Evolutionary conservation across 1,140 invertebrate genomes (phyloP).

Genomic region (Pygmarrhopalites habei): DNA sequence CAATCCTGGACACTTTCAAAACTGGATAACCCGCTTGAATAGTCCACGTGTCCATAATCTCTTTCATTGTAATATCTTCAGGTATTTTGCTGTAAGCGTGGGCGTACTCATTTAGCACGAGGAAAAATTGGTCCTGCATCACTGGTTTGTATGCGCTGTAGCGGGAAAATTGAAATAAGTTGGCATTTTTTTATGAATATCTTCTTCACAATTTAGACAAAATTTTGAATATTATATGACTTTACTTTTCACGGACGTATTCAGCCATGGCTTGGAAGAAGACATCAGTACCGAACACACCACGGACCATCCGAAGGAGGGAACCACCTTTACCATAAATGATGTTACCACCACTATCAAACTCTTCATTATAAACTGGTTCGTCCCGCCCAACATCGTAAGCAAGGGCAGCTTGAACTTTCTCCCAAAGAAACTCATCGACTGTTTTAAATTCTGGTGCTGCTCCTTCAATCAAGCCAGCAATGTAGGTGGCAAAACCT

Average conservation of each 20-base stretch:
- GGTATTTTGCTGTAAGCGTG: slow-evolving; percentile 55
- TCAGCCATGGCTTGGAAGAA: slow-evolving; percentile 55
- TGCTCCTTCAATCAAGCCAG: not conserved
- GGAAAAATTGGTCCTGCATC: slow-evolving; percentile 78
- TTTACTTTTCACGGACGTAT: slow-evolving; percentile 47
- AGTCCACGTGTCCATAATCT: slow-evolving; percentile 86
- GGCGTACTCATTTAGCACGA: slow-evolving; percentile 64
- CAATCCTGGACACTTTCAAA: slow-evolving; percentile 61
- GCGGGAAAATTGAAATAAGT: too few relatives aligned
- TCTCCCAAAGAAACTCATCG: not conserved
- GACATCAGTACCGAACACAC: slow-evolving; percentile 57
- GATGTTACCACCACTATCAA: not conserved
- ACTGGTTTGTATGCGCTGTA: slow-evolving; percentile 64
- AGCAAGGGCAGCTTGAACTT: not conserved
- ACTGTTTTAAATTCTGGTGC: not conserved
- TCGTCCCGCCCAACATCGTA: not conserved
- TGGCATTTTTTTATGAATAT: too few relatives aligned
- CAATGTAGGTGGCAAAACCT: not conserved
- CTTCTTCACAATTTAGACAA: not conserved
- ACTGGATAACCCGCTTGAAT: slow-evolving; percentile 79
- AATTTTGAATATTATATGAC: not conserved
- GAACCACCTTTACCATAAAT: slow-evolving; percentile 48
- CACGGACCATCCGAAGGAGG: slow-evolving; percentile 70
- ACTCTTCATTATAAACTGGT: not conserved
- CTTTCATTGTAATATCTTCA: slow-evolving; percentile 55